These are phyloP conservation scores for Petrolisthes cinctipes DNA, from an alignment of 2,888 invertebrate species.

Conservation along the genomic window DNA sequence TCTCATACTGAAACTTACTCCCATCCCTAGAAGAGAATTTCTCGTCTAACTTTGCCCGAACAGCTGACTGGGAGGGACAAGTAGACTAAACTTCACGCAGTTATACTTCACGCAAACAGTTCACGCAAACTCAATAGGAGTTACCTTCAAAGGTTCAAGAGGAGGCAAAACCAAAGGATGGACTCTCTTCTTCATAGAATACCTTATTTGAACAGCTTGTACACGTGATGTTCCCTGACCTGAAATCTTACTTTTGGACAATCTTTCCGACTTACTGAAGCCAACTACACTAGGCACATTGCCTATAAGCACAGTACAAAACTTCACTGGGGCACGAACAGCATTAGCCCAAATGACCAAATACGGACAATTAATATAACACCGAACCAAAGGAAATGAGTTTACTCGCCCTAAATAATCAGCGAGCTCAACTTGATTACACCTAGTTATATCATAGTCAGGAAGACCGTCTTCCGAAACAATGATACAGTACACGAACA, in stretches of 20 bases:
- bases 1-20: not conserved
- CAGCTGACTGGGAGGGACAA: not conserved
- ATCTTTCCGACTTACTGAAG: too few species aligned
- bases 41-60: not conserved
- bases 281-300: not conserved
- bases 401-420: slow-evolving; percentile 8
- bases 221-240: too few species aligned
- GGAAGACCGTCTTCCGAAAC: slow-evolving; percentile 21
- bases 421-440: not conserved
- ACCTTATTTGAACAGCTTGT: not conserved
- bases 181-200: not conserved
- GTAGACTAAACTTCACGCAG: not conserved
- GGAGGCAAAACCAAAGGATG: slow-evolving; percentile 22
- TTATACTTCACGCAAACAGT: too few species aligned
- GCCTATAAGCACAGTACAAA: slow-evolving; percentile 1
- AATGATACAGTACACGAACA: not conserved
- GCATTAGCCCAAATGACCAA: slow-evolving; percentile 14
- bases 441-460: not conserved
- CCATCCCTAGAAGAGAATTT: not conserved
- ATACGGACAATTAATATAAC: slow-evolving; percentile 18
- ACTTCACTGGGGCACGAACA: slow-evolving; percentile 12
- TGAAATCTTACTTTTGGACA: not conserved
- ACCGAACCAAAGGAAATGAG: slow-evolving; percentile 13
- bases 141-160: not conserved
- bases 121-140: slow-evolving; percentile 8